Evolutionary conservation across 1,140 invertebrate species (phyloP).

Genomic region (Leptinotarsa lineolata): DNA sequence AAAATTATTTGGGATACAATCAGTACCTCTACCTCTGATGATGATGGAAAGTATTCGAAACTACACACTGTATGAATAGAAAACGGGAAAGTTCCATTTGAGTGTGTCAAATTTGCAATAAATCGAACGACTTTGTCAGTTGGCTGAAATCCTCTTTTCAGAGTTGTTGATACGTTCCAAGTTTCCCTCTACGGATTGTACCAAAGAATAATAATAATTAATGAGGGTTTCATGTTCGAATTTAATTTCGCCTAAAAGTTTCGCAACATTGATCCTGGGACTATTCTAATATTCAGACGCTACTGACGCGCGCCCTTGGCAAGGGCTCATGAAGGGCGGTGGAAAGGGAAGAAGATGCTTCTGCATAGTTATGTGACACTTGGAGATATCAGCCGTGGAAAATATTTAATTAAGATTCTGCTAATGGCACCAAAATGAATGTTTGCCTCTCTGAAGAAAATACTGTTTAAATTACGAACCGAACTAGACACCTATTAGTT

Average conservation of each 20-base stretch:
- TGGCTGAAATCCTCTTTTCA: too few relatives aligned
- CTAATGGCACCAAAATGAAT: slow-evolving; percentile 52
- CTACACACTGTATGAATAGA: too few relatives aligned
- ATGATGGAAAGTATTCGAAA: too few relatives aligned
- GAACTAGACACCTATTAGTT: slow-evolving; percentile 41
- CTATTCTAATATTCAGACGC: slow-evolving; percentile 25
- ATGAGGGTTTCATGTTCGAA: slow-evolving; percentile 10
- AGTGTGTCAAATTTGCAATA: too few relatives aligned
- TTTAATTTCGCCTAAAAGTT: slow-evolving; percentile 17
- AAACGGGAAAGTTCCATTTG: too few relatives aligned
- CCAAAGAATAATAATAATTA: slow-evolving; percentile 10
- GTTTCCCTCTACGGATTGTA: background rate
- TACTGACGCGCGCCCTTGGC: slow-evolving; percentile 4
- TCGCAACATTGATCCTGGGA: slow-evolving; percentile 20
- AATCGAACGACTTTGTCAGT: too few relatives aligned
- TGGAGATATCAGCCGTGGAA: slow-evolving; percentile 52
- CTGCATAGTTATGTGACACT: slow-evolving; percentile 55
- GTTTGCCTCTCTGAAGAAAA: slow-evolving; percentile 44
- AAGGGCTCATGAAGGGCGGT: slow-evolving; percentile 12
- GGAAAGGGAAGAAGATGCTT: slow-evolving; percentile 30
- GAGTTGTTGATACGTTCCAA: background rate
- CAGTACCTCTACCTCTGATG: too few relatives aligned
- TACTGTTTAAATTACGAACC: slow-evolving; percentile 39
- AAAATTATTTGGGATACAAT: too few relatives aligned
- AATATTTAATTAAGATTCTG: slow-evolving; percentile 56